A percentile compares a stretch with the other conserved stretches of the same genome.
phyloP scores from a whole-genome alignment of 2,888 invertebrate genomes.

The Drepana falcataria region DNA sequence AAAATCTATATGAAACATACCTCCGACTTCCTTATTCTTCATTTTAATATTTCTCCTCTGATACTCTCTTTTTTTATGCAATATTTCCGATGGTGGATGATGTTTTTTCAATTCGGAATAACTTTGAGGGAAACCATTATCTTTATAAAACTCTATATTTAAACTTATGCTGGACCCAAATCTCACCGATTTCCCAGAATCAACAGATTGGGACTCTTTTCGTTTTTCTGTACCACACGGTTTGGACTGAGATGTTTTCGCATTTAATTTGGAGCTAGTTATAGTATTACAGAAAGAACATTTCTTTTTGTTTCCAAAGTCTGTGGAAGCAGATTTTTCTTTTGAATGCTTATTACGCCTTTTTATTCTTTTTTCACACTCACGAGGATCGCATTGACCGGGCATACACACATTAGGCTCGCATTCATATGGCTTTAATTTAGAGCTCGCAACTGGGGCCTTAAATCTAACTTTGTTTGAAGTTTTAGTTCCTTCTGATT shows the following conservation, averaged over 20 bases:
- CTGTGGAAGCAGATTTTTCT: background rate
- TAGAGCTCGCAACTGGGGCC: background rate
- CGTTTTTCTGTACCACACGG: background rate
- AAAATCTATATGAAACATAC: background rate
- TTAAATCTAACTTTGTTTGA: background rate
- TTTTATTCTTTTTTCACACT: constrained; percentile 20
- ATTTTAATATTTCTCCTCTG: background rate
- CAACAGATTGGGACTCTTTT: background rate
- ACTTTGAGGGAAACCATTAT: background rate
- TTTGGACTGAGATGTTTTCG: background rate
- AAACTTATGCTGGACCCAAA: constrained; percentile 24
- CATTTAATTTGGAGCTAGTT: background rate
- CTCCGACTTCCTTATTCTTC: background rate
- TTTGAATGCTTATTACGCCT: constrained; percentile 2
- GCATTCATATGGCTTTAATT: constrained; percentile 26
- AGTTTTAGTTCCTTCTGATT: background rate
- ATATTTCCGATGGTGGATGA: background rate
- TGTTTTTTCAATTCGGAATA: background rate
- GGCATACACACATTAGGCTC: constrained; percentile 30
- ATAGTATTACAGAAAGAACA: background rate
- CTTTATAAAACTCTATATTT: constrained; percentile 25
- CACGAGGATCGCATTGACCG: constrained; percentile 25
- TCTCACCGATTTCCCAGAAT: background rate
- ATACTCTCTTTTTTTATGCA: background rate
- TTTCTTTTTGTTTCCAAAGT: background rate